Conservation (phyloP, 1,140 invertebrate genomes). For the Trichonephila clavipes region DNA sequence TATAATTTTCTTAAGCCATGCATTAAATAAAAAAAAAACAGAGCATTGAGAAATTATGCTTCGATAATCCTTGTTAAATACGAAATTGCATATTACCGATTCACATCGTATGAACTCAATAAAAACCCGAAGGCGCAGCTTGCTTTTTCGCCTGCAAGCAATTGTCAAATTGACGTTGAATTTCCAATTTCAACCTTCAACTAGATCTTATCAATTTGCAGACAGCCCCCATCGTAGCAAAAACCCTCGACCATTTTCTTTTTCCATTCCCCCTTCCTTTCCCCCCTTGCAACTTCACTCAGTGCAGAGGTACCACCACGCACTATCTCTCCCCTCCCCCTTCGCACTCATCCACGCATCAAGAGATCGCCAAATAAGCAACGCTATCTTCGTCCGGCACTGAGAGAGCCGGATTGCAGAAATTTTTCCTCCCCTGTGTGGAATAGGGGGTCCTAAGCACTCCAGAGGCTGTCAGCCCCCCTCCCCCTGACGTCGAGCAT, state of each 20-base stretch:
- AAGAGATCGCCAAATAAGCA: constrained; percentile 50
- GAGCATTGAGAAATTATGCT: too few species aligned
- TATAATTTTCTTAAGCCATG: too few species aligned
- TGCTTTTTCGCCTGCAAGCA: too few species aligned
- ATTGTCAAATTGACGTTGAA: too few species aligned
- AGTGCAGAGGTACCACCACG: constrained; percentile 40
- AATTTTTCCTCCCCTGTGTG: neutral
- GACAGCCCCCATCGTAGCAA: neutral
- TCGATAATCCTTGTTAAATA: too few species aligned
- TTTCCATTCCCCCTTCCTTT: neutral
- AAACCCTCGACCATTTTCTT: constrained; percentile 43
- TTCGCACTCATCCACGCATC: constrained; percentile 13
- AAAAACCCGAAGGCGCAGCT: too few species aligned
- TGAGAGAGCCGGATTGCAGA: constrained; percentile 5
- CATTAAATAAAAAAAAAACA: too few species aligned
- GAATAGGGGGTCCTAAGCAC: neutral
- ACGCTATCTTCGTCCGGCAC: constrained; percentile 21
- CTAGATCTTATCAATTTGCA: neutral
- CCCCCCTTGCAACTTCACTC: neutral
- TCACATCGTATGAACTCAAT: too few species aligned
- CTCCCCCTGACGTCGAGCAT: neutral
- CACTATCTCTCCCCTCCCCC: neutral
- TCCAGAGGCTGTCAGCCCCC: neutral
- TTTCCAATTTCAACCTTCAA: neutral
- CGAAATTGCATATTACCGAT: too few species aligned